These are phyloP conservation scores for Coluber constrictor DNA, from an alignment of 2,797 vertebrate species.

Conservation along the genomic window DNA sequence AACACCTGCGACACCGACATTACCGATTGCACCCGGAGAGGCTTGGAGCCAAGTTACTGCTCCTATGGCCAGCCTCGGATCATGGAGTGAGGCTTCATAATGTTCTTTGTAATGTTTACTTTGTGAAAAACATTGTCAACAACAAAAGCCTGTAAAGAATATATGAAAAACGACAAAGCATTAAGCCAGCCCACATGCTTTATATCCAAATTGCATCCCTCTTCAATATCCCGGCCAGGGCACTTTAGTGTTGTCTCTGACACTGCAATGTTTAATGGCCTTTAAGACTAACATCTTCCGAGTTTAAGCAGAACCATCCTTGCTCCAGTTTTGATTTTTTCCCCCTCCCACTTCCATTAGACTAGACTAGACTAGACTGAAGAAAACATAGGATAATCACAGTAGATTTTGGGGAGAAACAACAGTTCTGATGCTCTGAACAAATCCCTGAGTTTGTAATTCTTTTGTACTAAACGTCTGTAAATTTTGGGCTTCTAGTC, in stretches of 20 bases:
- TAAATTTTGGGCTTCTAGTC: neutral
- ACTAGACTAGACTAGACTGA: no score
- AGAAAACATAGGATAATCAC: neutral
- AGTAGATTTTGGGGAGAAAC: neutral
- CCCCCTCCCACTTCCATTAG: neutral
- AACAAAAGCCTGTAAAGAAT: neutral
- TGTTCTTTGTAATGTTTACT: neutral
- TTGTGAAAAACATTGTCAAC: neutral
- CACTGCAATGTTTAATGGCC: neutral
- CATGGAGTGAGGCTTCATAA: conserved; percentile 51
- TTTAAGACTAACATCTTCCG: neutral
- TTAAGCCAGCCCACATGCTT: neutral
- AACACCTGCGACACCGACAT: conserved; percentile 71
- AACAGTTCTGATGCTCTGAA: neutral
- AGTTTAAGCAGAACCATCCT: neutral
- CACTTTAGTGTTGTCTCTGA: conserved; percentile 9
- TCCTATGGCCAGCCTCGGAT: conserved; percentile 62
- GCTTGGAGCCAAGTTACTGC: conserved; percentile 75
- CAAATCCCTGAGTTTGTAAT: neutral
- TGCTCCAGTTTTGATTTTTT: neutral
- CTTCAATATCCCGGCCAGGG: conserved; percentile 13
- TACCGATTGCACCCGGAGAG: conserved; percentile 78
- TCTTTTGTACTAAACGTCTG: neutral
- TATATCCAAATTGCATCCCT: neutral
- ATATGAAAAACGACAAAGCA: neutral